Base-by-base conservation (phyloP, 2,113 vertebrate genomes). In the Oncorhynchus keta region DNA sequence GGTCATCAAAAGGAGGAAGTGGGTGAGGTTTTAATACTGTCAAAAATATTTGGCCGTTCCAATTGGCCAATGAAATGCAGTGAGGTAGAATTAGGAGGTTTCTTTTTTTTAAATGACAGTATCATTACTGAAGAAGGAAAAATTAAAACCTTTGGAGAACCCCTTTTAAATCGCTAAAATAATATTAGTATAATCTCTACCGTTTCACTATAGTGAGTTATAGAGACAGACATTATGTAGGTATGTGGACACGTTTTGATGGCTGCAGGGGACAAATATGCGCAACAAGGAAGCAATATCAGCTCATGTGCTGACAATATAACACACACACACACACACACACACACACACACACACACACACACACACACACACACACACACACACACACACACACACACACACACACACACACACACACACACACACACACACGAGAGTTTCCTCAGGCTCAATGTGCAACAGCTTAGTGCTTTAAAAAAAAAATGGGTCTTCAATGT, bases 21-120 rank as follows among this genome's bases (percentile, higher is more conserved):
- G 18, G 16, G 51, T 57, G 59, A 83, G n/a, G n/a, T n/a, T n/a
- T n/a, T n/a, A n/a, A n/a, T n/a, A n/a, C n/a, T n/a, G n/a, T n/a
- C n/a, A n/a, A 69, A 74, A 76, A 75, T 18, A 62, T 22, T 59
- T 48, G 68, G 72, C 76, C 81, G 76, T 72, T 68, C 18, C 16
- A 73, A 77, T 57, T 80, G 85, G 84, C 81, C 1, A 24, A 81
- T 69, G 14, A 73, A 76, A 81, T 78, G 72, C 30, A 61, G 80
- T 91, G 91, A 93, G 92, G 90, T 91, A 92, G 90, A 68, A 70
- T 49, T 3, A 79, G 80, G 75, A 86, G 70, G n/a, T n/a, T n/a
- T n/a, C n/a, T 81, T 79, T 71, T n/a, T 59, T 81, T 80, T 73
- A 28, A 30, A 51, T 74, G 64, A 80, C 62, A 51, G 51, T 55